A percentile compares a stretch with the other conserved stretches of the same genome.
phyloP scores from a whole-genome alignment of 92 coral and sea anemone genomes.

The Palythoa heliodiscus region DNA sequence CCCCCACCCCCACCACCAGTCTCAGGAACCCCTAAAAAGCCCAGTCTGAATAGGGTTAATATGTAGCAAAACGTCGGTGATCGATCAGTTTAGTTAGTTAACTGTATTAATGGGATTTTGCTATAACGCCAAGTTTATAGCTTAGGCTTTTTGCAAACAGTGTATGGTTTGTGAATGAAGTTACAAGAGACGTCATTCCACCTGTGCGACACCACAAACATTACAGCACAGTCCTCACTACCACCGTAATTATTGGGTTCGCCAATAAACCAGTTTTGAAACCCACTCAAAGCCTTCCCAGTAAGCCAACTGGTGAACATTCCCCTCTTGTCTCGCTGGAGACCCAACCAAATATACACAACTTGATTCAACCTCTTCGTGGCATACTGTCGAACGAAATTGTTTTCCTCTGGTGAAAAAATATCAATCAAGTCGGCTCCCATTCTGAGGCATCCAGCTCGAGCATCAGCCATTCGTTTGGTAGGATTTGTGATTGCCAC shows the following conservation, averaged over 20 bases:
- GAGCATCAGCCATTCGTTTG: slow-evolving; percentile 12
- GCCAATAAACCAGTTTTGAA: background rate
- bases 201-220: slow-evolving; percentile 4
- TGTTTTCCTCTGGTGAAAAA: slow-evolving; percentile 18
- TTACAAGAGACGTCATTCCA: slow-evolving; percentile 25
- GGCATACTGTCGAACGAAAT: slow-evolving; percentile 7
- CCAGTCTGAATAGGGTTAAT: too few relatives aligned
- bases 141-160: slow-evolving; percentile 21
- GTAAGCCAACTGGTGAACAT: slow-evolving; percentile 14
- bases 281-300: background rate
- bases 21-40: too few relatives aligned
- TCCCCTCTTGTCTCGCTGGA: slow-evolving; percentile 12
- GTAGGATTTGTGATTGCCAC: slow-evolving; percentile 1
- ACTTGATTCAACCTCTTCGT: background rate
- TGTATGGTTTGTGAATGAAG: slow-evolving; percentile 12
- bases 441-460: slow-evolving; percentile 20
- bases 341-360: slow-evolving; percentile 5
- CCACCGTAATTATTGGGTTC: slow-evolving; percentile 12
- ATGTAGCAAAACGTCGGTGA: too few relatives aligned
- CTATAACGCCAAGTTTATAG: background rate
- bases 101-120: too few relatives aligned
- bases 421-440: slow-evolving; percentile 35
- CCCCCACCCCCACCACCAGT: too few relatives aligned
- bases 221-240: background rate
- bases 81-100: too few relatives aligned